Base-by-base conservation (phyloP, 2,797 vertebrate species). In the Carapus acus region DNA sequence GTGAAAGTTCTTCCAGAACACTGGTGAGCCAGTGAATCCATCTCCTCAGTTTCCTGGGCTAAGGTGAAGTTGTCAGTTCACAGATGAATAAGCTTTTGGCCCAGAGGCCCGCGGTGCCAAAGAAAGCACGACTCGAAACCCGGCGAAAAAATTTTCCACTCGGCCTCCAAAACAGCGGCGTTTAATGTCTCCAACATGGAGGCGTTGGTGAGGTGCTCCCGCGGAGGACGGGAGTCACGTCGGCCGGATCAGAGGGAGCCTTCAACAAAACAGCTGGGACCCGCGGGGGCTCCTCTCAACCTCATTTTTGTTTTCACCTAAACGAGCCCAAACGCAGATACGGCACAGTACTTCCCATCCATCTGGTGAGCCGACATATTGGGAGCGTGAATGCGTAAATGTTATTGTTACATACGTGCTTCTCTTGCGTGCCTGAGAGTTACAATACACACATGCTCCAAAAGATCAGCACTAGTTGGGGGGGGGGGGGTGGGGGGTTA, bases 91-190 rank as follows among this genome's bases (percentile, higher is more conserved):
- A 64, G 72, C 73, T 67, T 27, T 74, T 71, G 81, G 78, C 67
- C 69, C 31, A 41, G 70, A 72, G 74, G 74, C 71, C 65, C 49
- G 21, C n/a, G 12, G 59, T 80, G 87, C 88, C 88, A 90, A 88
- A 85, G 77, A 81, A 88, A 85, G 83, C 86, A 87, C 67, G 43
- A 71, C 68, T 78, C 74, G 70, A 74, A 80, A 72, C 72, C 66
- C 65, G 81, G n/a, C n/a, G n/a, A n/a, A 40, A 49, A 72, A 79
- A 75, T 58, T 80, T 86, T 86, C 83, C 86, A 81, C 59, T 68
- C 73, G 31, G 62, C 67, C 72, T 73, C 69, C 64, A 65, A 44
- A 56, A 67, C 74, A 40, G 62, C 64, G 57, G 60, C 13, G 66
- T 70, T 86, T 87, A 86, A 85, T 78, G 83, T 86, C 62, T 77